Percentiles rank a stretch among this genome's conserved stretches.
Evolutionary conservation across 2,797 vertebrate species (phyloP).

Genomic region (Lagorchestes hirsutus): DNA sequence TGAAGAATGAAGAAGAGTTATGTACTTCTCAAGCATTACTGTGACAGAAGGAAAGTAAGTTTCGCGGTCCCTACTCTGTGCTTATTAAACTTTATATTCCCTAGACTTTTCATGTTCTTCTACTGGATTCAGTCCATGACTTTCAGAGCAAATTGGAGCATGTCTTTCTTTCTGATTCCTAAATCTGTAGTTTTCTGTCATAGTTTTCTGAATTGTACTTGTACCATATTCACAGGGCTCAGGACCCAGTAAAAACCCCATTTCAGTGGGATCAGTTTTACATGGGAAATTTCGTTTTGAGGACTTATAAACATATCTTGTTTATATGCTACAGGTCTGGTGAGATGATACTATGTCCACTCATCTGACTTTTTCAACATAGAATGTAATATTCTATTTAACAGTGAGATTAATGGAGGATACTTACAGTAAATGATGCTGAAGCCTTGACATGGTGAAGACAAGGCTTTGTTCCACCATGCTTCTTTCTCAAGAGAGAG

Average conservation of each 20-base stretch:
- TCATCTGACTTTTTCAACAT: conserved; percentile 40
- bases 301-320: conserved; percentile 7
- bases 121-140: conserved; percentile 51
- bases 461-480: conserved; percentile 40
- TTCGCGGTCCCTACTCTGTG: no score
- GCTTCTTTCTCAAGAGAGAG: conserved; percentile 49
- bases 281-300: conserved; percentile 22
- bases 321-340: conserved; percentile 36
- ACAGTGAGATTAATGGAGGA: conserved; percentile 60
- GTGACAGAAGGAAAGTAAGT: no score
- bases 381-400: conserved; percentile 14
- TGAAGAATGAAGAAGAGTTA: no score
- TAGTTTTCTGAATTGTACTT: background rate
- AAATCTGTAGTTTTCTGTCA: conserved; percentile 45
- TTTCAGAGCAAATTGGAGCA: conserved; percentile 38
- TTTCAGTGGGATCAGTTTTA: conserved; percentile 16
- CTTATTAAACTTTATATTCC: conserved; percentile 46
- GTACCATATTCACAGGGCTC: background rate
- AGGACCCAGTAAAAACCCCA: background rate
- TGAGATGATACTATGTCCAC: background rate
- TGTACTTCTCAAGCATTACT: no score
- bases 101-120: conserved; percentile 51
- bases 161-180: conserved; percentile 50
- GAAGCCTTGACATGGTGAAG: conserved; percentile 23
- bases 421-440: conserved; percentile 50